Conservation (phyloP, 2,888 invertebrate genomes). For the Xylota segnis region DNA sequence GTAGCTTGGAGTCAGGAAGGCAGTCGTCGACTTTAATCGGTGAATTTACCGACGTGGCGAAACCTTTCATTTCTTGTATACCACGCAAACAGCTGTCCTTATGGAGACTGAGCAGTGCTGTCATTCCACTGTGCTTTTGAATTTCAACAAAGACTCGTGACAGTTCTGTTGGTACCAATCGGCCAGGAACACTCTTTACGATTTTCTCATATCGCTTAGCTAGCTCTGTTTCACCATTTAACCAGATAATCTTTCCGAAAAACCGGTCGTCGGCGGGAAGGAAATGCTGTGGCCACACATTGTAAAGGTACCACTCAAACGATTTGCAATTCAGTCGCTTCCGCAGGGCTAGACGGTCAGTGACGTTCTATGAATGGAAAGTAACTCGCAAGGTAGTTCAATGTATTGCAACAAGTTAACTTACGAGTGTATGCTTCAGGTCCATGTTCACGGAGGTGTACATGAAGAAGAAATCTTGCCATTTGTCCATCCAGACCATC, state of each 20-base stretch:
- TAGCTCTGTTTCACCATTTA: slow-evolving; percentile 81
- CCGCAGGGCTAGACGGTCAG: slow-evolving; percentile 88
- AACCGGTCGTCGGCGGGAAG: slow-evolving; percentile 94
- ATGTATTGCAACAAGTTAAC: neutral
- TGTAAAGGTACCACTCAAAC: slow-evolving; percentile 97
- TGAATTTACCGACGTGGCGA: slow-evolving; percentile 75
- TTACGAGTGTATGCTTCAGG: slow-evolving; percentile 77
- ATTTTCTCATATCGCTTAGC: slow-evolving; percentile 80
- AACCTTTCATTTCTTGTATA: slow-evolving; percentile 78
- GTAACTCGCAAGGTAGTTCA: slow-evolving; percentile 74
- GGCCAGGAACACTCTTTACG: slow-evolving; percentile 81
- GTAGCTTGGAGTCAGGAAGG: slow-evolving; percentile 80
- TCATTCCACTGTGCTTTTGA: slow-evolving; percentile 79
- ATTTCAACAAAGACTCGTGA: slow-evolving; percentile 81
- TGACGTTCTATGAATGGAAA: slow-evolving; percentile 85
- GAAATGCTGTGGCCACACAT: slow-evolving; percentile 98
- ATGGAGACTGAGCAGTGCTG: slow-evolving; percentile 80
- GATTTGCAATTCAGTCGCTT: slow-evolving; percentile 91
- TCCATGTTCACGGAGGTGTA: slow-evolving; percentile 88
- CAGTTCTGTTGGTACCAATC: slow-evolving; percentile 80
- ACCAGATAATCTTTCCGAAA: slow-evolving; percentile 92
- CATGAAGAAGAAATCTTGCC: slow-evolving; percentile 96
- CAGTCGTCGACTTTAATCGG: slow-evolving; percentile 82
- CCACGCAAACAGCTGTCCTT: slow-evolving; percentile 82
- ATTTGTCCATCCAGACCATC: slow-evolving; percentile 99